Evolutionary conservation across 1,140 invertebrate species (phyloP).

Genomic region (Ganaspis sp.): DNA sequence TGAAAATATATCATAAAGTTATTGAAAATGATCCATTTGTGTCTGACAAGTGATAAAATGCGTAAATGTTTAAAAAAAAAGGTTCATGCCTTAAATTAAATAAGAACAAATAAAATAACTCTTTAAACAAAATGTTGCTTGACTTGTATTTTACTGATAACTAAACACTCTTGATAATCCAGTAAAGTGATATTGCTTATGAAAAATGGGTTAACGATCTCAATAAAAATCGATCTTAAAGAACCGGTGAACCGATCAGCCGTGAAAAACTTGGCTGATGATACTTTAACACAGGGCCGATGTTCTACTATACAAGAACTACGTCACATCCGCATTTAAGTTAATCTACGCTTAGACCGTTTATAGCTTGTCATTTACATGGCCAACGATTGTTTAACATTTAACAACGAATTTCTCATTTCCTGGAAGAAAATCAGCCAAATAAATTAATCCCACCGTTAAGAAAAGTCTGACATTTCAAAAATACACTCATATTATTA

Average conservation of each 20-base stretch:
- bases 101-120: not conserved
- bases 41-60: not conserved
- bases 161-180: not conserved
- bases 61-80: not conserved
- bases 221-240: conserved; percentile 26
- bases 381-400: conserved; percentile 17
- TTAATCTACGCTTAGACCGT: conserved; percentile 11
- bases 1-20: no score
- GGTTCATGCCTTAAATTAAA: not conserved
- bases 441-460: not conserved
- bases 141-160: not conserved
- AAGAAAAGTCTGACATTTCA: no score
- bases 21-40: not conserved
- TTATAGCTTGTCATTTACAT: conserved; percentile 17
- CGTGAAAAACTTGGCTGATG: conserved; percentile 15
- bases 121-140: not conserved
- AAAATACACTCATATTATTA: no score
- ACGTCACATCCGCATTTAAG: conserved; percentile 26
- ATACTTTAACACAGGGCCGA: not conserved
- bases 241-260: conserved; percentile 3
- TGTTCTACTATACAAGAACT: not conserved
- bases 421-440: not conserved
- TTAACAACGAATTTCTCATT: not conserved
- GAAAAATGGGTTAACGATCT: conserved; percentile 11
- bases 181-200: not conserved